Evolutionary conservation across 92 coral and sea anemone species (phyloP), one percentile per base, ranked within the genome.

Genomic region (Diadumene lineata): DNA sequence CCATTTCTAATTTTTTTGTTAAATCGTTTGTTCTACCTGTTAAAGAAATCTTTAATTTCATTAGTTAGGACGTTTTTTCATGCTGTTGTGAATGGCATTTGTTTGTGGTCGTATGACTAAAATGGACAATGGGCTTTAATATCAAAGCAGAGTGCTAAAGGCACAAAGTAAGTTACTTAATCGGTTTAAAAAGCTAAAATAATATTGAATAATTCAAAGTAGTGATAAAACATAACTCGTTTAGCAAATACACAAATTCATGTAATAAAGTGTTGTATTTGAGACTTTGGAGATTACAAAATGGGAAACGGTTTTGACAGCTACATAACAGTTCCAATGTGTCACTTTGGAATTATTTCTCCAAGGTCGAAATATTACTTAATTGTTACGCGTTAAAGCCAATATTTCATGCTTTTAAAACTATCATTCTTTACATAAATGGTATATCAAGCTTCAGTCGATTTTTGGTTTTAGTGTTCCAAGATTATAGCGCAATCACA

Each of bases 121-220:
- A 31, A 4, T 27, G 43, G 7, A 28, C 30, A 62, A 23, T 26
- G 1, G 3, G n/a, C n/a, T 43, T 28, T 43, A 28, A 13, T 15
- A 11, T 15, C 8, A 11, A 18, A 58, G 7, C 64, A n/a, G 30
- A 21, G 26, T 7, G 8, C 27, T 7, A 21, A 13, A 28, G 11
- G 22, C 38, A n/a, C n/a, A n/a, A n/a, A n/a, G n/a, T n/a, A n/a
- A n/a, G n/a, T 62, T 1, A 8, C 13, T 19, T 28, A 62, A 62
- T 28, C 68, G 68, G 43, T 62, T 62, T 31, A 28, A 60, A 8
- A 60, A 60, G 21, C 31, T 60, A 60, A 29, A 62, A 62, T 13
- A 62, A 62, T 62, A 62, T 62, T 28, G 43, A 62, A 62, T 62
- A 23, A 62, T 62, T 62, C 68, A 62, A 7, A 31, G 23, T 62